These are phyloP conservation scores for Sphaerophoria taeniata DNA, from an alignment of 2,888 invertebrate species.

Conservation along the genomic window DNA sequence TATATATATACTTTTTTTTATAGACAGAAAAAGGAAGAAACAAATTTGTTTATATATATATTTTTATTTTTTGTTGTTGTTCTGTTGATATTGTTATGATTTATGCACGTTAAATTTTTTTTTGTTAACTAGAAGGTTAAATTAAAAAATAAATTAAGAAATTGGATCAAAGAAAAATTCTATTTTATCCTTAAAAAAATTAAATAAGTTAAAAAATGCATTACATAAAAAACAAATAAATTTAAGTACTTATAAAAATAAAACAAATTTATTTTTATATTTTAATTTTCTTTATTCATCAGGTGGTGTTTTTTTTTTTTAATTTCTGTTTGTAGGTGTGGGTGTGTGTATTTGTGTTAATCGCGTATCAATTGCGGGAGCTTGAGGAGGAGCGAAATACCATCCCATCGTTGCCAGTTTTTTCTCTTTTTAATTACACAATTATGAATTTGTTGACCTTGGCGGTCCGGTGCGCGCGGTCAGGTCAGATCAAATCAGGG, in stretches of 20 bases:
- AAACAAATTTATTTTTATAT: conserved; percentile 14
- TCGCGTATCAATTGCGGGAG: conserved; percentile 20
- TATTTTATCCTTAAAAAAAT: conserved; percentile 40
- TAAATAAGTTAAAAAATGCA: conserved; percentile 18
- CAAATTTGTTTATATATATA: conserved; percentile 45
- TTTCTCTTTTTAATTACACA: neutral
- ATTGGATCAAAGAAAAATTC: conserved; percentile 21
- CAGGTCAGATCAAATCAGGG: neutral
- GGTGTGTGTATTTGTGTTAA: conserved; percentile 43
- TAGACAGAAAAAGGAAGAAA: conserved; percentile 62
- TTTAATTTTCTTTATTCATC: conserved; percentile 33
- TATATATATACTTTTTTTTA: conserved; percentile 57
- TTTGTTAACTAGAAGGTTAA: conserved; percentile 15
- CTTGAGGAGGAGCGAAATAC: conserved; percentile 2
- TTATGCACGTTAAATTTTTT: conserved; percentile 6
- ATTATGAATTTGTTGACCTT: conserved; percentile 18
- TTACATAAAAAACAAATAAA: conserved; percentile 6
- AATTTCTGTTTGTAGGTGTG: conserved; percentile 9
- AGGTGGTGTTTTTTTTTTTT: conserved; percentile 53
- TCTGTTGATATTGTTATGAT: conserved; percentile 45
- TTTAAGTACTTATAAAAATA: conserved; percentile 29
- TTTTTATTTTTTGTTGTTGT: conserved; percentile 30
- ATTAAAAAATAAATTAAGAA: conserved; percentile 5
- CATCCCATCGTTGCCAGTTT: conserved; percentile 44
- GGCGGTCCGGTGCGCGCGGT: conserved; percentile 7